A percentile compares a stretch with the other conserved stretches of the same genome.
Evolutionary conservation across 2,797 vertebrate species (phyloP).

Genomic region (Pseudomugil tenellus): DNA sequence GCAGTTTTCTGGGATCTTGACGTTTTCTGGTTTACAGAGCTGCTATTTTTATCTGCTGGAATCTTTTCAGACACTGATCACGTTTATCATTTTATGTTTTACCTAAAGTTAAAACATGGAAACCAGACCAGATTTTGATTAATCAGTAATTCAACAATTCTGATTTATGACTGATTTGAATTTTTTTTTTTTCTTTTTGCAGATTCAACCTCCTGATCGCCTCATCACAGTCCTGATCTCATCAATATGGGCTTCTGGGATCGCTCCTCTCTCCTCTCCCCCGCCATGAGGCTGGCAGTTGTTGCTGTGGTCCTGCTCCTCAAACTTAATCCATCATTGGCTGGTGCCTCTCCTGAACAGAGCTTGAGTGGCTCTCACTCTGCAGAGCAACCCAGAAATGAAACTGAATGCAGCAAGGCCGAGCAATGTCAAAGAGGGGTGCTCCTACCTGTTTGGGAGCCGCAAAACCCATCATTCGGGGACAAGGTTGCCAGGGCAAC

Average conservation of each 20-base stretch:
- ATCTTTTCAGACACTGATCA: neutral
- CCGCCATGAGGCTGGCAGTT: constrained; percentile 81
- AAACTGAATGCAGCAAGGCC: constrained; percentile 84
- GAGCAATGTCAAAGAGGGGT: constrained; percentile 88
- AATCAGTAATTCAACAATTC: no score
- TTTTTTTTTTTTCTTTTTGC: constrained; percentile 25
- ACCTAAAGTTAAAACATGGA: neutral
- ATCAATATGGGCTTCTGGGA: constrained; percentile 83
- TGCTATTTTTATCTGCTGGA: constrained; percentile 11
- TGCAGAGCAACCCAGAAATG: constrained; percentile 70
- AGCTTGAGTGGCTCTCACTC: constrained; percentile 76
- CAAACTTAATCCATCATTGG: constrained; percentile 73
- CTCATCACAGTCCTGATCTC: constrained; percentile 19
- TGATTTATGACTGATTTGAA: neutral
- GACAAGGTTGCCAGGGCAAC: constrained; percentile 98
- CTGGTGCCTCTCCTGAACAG: constrained; percentile 72
- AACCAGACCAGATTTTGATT: neutral
- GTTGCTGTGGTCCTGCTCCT: constrained; percentile 81
- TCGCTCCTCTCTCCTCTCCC: constrained; percentile 68
- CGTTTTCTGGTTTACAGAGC: neutral
- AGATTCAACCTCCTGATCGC: constrained; percentile 52
- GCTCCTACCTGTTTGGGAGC: constrained; percentile 94
- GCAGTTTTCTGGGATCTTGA: constrained; percentile 2
- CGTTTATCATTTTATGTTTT: neutral
- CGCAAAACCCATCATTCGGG: constrained; percentile 93